Evolutionary conservation across 2,113 vertebrate species (phyloP).

Genomic region (Boulengerochromis microlepis): DNA sequence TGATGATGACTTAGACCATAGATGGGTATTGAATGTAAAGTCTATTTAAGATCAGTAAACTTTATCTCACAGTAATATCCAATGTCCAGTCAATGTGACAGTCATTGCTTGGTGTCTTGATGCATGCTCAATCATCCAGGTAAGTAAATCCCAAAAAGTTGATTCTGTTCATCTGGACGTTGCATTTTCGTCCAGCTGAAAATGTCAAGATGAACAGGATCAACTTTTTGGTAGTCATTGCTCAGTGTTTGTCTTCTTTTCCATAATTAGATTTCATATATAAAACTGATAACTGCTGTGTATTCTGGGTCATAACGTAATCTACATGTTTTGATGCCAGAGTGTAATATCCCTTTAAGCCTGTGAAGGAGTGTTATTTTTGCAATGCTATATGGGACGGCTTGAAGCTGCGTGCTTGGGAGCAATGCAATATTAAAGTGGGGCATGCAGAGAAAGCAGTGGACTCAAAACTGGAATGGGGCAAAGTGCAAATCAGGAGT

Average conservation of each 20-base stretch:
- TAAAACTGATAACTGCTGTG: background rate
- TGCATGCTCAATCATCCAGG: background rate
- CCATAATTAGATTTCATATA: background rate
- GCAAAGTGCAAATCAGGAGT: slow-evolving; percentile 8
- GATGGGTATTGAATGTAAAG: background rate
- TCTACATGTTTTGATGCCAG: background rate
- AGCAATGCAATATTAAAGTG: slow-evolving; percentile 48
- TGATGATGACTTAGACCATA: background rate
- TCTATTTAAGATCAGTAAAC: background rate
- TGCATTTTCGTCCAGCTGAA: background rate
- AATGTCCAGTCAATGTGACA: background rate
- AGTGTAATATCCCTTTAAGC: slow-evolving; percentile 50
- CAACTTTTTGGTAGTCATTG: background rate
- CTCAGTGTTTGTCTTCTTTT: background rate
- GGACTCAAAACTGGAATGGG: slow-evolving; percentile 8
- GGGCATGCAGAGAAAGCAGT: slow-evolving; percentile 28
- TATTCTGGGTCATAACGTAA: background rate
- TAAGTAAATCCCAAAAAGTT: background rate
- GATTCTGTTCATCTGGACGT: background rate
- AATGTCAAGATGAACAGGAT: background rate
- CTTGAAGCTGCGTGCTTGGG: slow-evolving; percentile 30
- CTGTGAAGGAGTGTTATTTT: background rate
- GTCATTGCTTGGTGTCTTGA: background rate
- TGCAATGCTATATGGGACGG: slow-evolving; percentile 34
- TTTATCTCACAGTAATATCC: background rate